Evolutionary conservation across 35 echinoderm and acorn worm species (phyloP).

Genomic region (Lytechinus variegatus): DNA sequence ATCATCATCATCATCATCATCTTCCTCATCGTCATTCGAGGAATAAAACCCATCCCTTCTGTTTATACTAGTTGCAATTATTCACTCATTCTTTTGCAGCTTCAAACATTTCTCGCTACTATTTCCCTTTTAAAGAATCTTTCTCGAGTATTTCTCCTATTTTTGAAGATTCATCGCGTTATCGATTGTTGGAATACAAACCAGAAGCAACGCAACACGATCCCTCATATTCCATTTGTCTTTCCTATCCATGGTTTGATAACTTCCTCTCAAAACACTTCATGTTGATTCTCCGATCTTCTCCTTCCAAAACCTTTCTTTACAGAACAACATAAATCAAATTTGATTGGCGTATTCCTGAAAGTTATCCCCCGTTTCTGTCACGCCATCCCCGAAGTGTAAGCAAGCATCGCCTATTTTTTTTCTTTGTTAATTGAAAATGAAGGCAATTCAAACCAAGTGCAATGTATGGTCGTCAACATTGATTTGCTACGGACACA

Average conservation of each 20-base stretch:
- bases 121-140: not conserved
- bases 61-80: not conserved
- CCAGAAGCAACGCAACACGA: not conserved
- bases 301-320: not conserved
- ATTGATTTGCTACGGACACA: not conserved
- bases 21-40: not conserved
- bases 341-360: constrained; percentile 16
- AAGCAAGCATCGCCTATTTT: not conserved
- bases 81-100: not conserved
- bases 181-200: not conserved
- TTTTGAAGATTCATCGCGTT: not conserved
- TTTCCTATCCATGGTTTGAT: not conserved
- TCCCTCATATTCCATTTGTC: constrained; percentile 11
- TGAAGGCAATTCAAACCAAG: not conserved
- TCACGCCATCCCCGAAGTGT: not conserved
- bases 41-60: not conserved
- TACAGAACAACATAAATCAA: constrained; percentile 38
- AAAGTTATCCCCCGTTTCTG: not conserved
- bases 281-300: constrained; percentile 34
- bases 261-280: not conserved
- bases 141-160: not conserved
- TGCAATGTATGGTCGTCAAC: not conserved
- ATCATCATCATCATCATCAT: no score
- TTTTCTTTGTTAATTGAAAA: not conserved
- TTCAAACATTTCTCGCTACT: not conserved